phyloP scores from a whole-genome alignment of 2,113 vertebrate genomes.

The Octodon degus region DNA sequence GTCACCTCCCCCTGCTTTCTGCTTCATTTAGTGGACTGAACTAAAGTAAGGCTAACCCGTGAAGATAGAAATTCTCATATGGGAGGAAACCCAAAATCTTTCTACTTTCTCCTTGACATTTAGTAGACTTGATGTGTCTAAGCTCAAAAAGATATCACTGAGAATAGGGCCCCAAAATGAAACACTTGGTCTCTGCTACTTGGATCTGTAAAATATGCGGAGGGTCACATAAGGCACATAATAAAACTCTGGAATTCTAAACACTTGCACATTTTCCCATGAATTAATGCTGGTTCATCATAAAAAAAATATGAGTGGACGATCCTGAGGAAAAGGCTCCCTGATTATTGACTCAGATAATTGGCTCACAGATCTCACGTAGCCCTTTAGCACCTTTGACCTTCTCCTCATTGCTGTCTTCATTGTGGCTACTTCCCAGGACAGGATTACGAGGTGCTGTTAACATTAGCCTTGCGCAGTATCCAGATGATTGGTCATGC shows the following conservation, averaged over 20 bases:
- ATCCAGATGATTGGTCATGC: constrained; percentile 50
- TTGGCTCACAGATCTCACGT: constrained; percentile 17
- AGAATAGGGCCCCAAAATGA: too few species aligned
- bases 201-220: neutral
- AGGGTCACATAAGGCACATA: accelerated
- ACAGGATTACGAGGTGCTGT: constrained; percentile 34
- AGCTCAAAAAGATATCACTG: neutral
- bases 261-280: neutral
- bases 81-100: accelerated
- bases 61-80: accelerated
- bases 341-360: neutral
- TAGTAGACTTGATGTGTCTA: accelerated
- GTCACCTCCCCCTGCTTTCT: constrained; percentile 43
- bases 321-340: neutral
- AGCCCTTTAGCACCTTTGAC: neutral
- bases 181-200: neutral
- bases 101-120: accelerated
- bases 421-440: constrained; percentile 20
- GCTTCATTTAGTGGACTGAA: constrained; percentile 26
- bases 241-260: constrained; percentile 11
- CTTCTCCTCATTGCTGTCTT: neutral
- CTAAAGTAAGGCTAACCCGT: neutral
- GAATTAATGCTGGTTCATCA: neutral
- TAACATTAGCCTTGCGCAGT: neutral
- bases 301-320: neutral